These are phyloP conservation scores for Gymnothorax reevesii DNA, from an alignment of 2,797 vertebrate species.

Conservation along the genomic window DNA sequence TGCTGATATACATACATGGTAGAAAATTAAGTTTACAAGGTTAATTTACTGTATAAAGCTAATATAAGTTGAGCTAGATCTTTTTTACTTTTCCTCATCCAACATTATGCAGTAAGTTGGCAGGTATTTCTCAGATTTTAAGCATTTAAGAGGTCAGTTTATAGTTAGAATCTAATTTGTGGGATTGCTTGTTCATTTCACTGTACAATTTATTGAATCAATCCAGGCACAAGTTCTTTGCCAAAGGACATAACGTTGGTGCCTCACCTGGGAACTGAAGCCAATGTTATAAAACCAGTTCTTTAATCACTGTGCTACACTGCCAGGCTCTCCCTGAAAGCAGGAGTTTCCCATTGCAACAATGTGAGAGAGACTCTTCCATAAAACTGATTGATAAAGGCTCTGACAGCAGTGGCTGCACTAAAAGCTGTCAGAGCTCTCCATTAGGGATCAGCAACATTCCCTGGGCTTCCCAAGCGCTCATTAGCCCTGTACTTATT, in stretches of 20 bases:
- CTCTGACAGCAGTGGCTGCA: constrained; percentile 33
- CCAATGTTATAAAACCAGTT: constrained; percentile 1
- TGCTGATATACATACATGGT: constrained; percentile 22
- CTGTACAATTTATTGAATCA: not conserved
- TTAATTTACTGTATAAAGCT: not conserved
- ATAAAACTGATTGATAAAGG: constrained; percentile 70
- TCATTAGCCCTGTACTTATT: constrained; percentile 72
- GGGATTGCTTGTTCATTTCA: not conserved
- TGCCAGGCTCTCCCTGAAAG: not conserved
- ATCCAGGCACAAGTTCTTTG: not conserved
- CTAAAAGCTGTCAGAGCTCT: not conserved
- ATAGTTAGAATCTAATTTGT: not conserved
- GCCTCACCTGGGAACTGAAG: constrained; percentile 2
- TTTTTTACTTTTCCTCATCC: not conserved
- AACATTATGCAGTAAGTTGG: not conserved
- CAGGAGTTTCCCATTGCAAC: constrained; percentile 1
- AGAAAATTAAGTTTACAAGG: not conserved
- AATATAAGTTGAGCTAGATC: not conserved
- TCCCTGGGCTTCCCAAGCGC: constrained; percentile 60
- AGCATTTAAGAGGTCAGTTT: not conserved
- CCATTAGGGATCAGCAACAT: constrained; percentile 40
- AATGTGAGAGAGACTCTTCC: constrained; percentile 58
- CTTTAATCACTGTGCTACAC: not conserved
- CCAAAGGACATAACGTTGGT: constrained; percentile 22
- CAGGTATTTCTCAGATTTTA: not conserved